Conservation (phyloP, 2,888 invertebrate genomes). For the Tipula unca region DNA sequence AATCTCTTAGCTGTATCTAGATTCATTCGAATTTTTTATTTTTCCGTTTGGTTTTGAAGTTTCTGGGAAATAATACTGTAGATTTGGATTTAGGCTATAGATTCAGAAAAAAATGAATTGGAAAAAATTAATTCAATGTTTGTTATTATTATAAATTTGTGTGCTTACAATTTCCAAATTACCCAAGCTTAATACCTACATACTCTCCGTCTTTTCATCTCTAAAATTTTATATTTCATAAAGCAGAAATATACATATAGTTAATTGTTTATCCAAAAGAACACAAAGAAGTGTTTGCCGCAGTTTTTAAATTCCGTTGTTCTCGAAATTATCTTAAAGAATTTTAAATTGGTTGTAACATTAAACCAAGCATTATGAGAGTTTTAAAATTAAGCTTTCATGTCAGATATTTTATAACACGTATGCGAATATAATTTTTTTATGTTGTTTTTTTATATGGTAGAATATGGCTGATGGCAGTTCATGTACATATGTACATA, state of each 20-base stretch:
- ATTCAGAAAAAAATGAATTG: not conserved
- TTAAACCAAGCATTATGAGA: too few relatives aligned
- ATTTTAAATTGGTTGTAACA: too few relatives aligned
- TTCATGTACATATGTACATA: not conserved
- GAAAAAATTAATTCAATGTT: not conserved
- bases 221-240: not conserved
- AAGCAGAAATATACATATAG: too few relatives aligned
- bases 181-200: not conserved
- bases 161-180: not conserved
- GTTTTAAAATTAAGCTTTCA: not conserved
- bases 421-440: not conserved
- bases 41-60: not conserved
- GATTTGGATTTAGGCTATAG: not conserved
- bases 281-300: not conserved
- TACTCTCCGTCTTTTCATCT: not conserved
- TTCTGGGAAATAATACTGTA: not conserved
- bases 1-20: not conserved
- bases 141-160: not conserved
- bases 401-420: not conserved
- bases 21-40: not conserved
- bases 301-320: not conserved
- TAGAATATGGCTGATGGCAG: not conserved
- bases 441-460: not conserved
- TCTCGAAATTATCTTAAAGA: not conserved
- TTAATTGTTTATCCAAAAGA: not conserved